Evolutionary conservation across 2,797 vertebrate species (phyloP), one percentile per base, ranked within the genome.

Genomic region (Chelon auratus): DNA sequence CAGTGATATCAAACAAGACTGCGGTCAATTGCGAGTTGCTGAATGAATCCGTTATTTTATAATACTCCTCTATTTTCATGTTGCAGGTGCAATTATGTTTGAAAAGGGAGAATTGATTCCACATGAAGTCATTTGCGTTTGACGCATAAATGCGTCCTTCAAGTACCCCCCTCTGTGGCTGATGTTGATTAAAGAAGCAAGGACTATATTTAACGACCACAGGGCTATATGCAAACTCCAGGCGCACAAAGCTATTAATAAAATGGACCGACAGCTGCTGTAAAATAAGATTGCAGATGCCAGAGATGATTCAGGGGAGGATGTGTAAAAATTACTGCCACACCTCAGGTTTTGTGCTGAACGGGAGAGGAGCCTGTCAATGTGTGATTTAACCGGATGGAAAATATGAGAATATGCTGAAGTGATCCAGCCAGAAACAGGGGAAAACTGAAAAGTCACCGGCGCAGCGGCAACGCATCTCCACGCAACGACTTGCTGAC

Each of bases 211-310:
- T 59, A 69, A 79, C 22, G 51, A 47, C 65, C 26, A 45, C 51
- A 48, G 33, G 15, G 70, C 42, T 54, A 8, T 64, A 69, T 66
- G 71, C 71, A 75, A 61, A 83, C 51, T 33, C 56, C 4, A 43
- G 50, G 50, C 58, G 56, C 52, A 66, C 39, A 52, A 55, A 40
- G 55, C 43, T 47, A 58, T 81, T 75, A 77, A 84, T 85, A 84
- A 85, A 89, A 81, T 51, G 73, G 78, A 69, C 52, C 30, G 68
- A 47, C 83, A 77, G 77, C 62, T 48, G 67, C 74, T 74, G 71
- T 82, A 75, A 88, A 90, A 75, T 65, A 78, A 64, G 69, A 84
- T 84, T 81, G 85, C 40, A 62, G 74, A 53, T 72, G 75, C 74
- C 69, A 6, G 75, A 78, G 50, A 68, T 72, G 52, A 83, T 69